A percentile compares a stretch with the other conserved stretches of the same genome.
Evolutionary conservation across 2,113 vertebrate genomes (phyloP).

Genomic region (Myiagra hebetior): DNA sequence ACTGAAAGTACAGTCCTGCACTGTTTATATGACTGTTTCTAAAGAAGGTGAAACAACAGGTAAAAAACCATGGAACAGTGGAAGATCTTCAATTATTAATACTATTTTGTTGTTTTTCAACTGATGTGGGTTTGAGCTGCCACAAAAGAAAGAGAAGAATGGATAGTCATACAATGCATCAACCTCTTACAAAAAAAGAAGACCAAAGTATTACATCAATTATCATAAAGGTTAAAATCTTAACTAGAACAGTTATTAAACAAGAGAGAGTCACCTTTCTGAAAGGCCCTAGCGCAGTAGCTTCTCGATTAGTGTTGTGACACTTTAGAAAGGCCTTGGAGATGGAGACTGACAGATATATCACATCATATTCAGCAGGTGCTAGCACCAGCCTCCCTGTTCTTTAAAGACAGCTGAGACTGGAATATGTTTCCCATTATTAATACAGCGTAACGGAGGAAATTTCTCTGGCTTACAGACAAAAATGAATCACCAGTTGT

Average conservation of each 20-base stretch:
- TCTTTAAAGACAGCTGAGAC: background rate
- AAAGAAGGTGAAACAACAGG: background rate
- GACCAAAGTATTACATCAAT: background rate
- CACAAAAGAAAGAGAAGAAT: background rate
- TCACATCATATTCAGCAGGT: background rate
- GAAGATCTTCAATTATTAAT: background rate
- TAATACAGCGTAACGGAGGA: background rate
- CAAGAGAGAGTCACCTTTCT: background rate
- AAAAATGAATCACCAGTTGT: background rate
- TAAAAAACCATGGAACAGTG: background rate
- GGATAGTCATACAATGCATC: background rate
- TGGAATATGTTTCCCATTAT: background rate
- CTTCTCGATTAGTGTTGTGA: background rate
- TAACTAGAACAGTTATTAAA: background rate
- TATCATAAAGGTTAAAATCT: background rate
- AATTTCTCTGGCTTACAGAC: background rate
- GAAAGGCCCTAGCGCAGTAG: background rate
- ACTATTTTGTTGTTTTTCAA: background rate
- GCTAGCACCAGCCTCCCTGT: background rate
- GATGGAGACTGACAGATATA: background rate
- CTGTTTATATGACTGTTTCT: background rate
- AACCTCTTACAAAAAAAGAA: background rate
- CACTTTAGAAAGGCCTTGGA: background rate
- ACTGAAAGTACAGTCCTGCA: background rate
- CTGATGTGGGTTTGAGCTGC: background rate